phyloP scores from a whole-genome alignment of 2,888 invertebrate species.

The Omphaloscelis lunosa region DNA sequence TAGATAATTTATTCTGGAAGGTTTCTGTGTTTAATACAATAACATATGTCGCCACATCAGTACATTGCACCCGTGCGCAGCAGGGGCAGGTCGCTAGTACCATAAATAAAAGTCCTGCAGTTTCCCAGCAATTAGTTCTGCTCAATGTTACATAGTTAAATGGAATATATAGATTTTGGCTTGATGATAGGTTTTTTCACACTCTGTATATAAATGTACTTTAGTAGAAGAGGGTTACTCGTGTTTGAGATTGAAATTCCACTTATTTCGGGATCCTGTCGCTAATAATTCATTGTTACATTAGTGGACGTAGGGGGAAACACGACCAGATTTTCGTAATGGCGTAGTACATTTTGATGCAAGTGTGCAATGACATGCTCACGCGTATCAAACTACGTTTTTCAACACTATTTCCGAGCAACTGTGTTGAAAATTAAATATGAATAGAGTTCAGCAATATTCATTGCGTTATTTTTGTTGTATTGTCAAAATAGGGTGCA shows the following conservation, averaged over 20 bases:
- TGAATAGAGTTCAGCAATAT: neutral
- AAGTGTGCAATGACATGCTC: neutral
- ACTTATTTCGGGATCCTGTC: slow-evolving; percentile 1
- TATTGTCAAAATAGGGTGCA: neutral
- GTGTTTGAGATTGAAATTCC: slow-evolving; percentile 12
- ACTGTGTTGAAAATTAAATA: slow-evolving; percentile 3
- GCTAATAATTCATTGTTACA: neutral
- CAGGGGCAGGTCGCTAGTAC: too few species aligned
- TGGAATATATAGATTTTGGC: slow-evolving; percentile 3
- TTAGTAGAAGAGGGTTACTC: slow-evolving; percentile 12
- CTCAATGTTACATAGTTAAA: neutral
- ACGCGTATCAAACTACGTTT: neutral
- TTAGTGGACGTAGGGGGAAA: neutral
- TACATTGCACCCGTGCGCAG: too few species aligned
- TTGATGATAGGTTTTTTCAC: slow-evolving; percentile 9
- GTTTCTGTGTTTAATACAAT: too few species aligned
- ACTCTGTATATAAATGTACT: slow-evolving; percentile 9
- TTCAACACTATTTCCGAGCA: neutral
- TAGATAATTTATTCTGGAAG: too few species aligned
- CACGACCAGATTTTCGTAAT: neutral
- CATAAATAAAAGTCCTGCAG: neutral
- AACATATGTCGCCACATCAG: too few species aligned
- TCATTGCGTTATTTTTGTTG: slow-evolving; percentile 2
- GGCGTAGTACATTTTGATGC: neutral
- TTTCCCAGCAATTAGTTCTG: neutral